Conservation (phyloP, 2,113 vertebrate genomes). For the Oryzias woworae region DNA sequence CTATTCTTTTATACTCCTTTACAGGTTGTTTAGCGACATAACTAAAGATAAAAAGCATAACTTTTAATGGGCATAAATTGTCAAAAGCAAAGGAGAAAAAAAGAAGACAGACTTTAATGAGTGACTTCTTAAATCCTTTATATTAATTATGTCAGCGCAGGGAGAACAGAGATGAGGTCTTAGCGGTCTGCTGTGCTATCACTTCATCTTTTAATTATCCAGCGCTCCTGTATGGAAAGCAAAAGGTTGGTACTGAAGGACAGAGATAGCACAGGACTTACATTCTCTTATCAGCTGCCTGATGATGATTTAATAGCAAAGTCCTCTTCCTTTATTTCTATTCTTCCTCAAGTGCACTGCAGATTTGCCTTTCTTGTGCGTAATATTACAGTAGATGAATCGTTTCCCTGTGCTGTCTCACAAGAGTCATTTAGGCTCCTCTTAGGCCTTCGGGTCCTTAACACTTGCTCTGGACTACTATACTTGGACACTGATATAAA, state of each 20-base stretch:
- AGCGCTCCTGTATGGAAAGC: constrained; percentile 51
- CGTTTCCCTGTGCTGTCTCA: constrained; percentile 24
- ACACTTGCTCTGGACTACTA: constrained; percentile 5
- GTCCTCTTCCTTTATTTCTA: background rate
- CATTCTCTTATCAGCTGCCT: constrained; percentile 41
- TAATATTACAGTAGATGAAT: constrained; percentile 23
- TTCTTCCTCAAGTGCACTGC: background rate
- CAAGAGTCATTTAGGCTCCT: constrained; percentile 31
- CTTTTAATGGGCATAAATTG: background rate
- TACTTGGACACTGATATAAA: background rate
- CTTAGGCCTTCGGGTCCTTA: background rate
- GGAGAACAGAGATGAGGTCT: constrained; percentile 53
- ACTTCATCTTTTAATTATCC: constrained; percentile 73
- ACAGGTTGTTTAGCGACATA: constrained; percentile 28
- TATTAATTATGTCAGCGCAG: constrained; percentile 63
- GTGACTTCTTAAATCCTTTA: constrained; percentile 47
- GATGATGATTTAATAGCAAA: constrained; percentile 45
- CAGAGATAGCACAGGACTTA: constrained; percentile 41
- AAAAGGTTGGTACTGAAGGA: constrained; percentile 34
- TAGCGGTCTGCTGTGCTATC: constrained; percentile 46
- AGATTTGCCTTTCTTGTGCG: constrained; percentile 9
- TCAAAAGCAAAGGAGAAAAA: background rate
- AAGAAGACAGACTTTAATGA: constrained; percentile 18
- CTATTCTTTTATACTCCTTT: constrained; percentile 28
- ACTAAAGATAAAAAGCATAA: too few species aligned